Evolutionary conservation across 1,140 invertebrate species (phyloP), one percentile per base, ranked within the genome.

Genomic region (Eueides isabella): DNA sequence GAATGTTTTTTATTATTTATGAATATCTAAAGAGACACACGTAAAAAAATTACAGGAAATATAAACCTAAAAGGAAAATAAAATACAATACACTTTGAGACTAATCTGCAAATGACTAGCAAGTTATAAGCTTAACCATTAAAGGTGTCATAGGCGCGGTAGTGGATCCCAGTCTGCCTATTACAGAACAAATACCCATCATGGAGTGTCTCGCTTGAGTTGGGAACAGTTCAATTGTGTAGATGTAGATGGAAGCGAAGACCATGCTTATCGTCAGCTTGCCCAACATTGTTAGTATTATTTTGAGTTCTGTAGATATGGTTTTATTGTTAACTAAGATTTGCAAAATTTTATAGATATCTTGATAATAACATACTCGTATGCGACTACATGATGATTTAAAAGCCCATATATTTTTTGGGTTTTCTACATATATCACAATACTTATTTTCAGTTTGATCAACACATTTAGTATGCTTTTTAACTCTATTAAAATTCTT

Each of bases 201-300:
- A 74, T 73, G 33, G 73, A 65, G 30, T 80, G 79, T 3, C 79
- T 67, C 31, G 64, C 76, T 29, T 67, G 33, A 38, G 79, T 78
- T 2, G 75, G 96, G 81, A 95, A 96, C 84, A 96, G 92, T 87
- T 96, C 96, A 12, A 95, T 93, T 0, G 96, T 96, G 75, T 95
- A 96, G 72, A 96, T 93, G 82, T 96, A 96, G 19, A 96, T 84
- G 6, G 93, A 93, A n/a, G 92, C 90, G 78, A 95, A 95, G 3
- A 94, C 90, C 79, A 94, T 92, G n/a, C 94, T 95, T 61, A 95
- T 95, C 35, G 92, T 93, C 79, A 94, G 94, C 87, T 96, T 96
- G 2, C 96, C 95, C 14, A 94, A 77, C 77, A 96, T 89, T 67
- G 95, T 95, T 7, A 94, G 75, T 41, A 35, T 0, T 12, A 72